phyloP scores from a whole-genome alignment of 2,797 vertebrate species.

The Scolopax bukidnonensis region DNA sequence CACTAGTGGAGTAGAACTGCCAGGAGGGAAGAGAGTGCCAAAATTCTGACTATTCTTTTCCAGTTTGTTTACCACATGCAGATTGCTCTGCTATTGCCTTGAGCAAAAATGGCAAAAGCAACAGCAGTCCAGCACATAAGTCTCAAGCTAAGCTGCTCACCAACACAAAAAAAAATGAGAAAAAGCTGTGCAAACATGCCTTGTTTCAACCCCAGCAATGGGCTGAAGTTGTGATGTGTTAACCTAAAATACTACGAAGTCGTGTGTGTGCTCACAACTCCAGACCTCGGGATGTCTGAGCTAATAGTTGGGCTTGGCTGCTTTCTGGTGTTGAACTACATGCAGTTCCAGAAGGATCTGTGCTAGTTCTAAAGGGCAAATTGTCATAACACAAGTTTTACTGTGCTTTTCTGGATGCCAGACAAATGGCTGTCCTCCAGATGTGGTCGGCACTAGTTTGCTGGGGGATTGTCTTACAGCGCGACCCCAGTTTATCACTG shows the following conservation, averaged over 20 bases:
- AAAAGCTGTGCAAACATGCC: neutral
- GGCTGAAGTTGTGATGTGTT: neutral
- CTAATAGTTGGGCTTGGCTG: neutral
- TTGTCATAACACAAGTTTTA: neutral
- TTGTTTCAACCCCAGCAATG: neutral
- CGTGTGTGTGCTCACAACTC: neutral
- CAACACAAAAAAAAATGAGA: neutral
- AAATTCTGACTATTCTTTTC: slow-evolving; percentile 34
- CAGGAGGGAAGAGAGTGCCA: neutral
- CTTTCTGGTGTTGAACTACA: neutral
- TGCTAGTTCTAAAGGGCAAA: slow-evolving; percentile 17
- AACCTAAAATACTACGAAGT: neutral
- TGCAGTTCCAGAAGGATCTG: neutral
- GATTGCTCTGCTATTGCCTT: neutral
- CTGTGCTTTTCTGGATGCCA: slow-evolving; percentile 10
- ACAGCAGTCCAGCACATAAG: neutral
- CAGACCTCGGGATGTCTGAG: neutral
- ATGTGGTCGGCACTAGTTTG: neutral
- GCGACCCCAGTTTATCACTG: neutral
- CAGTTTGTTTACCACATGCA: neutral
- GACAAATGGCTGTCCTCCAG: slow-evolving; percentile 17
- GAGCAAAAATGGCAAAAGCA: slow-evolving; percentile 21
- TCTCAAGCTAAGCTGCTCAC: neutral
- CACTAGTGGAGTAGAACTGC: neutral
- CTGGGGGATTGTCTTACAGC: neutral